A percentile compares a stretch with the other conserved stretches of the same genome.
Evolutionary conservation across 2,888 invertebrate genomes (phyloP).

Genomic region (Rhimphoctona megacephalus): DNA sequence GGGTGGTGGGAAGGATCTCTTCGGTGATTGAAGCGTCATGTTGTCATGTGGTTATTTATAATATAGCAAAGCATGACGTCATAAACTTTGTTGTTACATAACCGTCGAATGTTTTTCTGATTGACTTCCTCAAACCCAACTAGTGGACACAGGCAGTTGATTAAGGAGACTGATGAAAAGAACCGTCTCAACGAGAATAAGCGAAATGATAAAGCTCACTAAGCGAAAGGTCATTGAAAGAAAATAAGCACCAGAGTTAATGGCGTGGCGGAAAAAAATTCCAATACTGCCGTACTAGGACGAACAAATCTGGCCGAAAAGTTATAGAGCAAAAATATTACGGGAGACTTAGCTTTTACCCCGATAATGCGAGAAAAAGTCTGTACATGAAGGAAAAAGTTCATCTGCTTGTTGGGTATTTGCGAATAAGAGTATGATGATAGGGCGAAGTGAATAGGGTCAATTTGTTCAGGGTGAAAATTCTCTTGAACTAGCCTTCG

Average conservation of each 20-base stretch:
- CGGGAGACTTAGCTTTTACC: not conserved
- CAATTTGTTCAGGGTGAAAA: slow-evolving; percentile 21
- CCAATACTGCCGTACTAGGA: not conserved
- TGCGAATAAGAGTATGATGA: slow-evolving; percentile 3
- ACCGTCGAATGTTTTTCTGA: not conserved
- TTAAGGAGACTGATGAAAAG: slow-evolving; percentile 29
- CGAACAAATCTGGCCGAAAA: not conserved
- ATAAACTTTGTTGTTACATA: slow-evolving; percentile 42
- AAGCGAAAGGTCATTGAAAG: slow-evolving; percentile 40
- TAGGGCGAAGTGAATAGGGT: not conserved
- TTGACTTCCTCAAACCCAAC: slow-evolving; percentile 22
- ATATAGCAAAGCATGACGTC: slow-evolving; percentile 52
- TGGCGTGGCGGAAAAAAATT: not conserved
- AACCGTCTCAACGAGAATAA: slow-evolving; percentile 15
- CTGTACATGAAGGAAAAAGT: slow-evolving; percentile 10
- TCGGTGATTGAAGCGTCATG: slow-evolving; percentile 14
- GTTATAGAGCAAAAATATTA: not conserved
- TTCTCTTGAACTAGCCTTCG: not conserved
- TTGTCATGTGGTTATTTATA: slow-evolving; percentile 45
- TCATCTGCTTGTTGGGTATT: slow-evolving; percentile 14
- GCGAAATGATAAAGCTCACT: not conserved
- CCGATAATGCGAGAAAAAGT: not conserved
- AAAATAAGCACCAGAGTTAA: not conserved
- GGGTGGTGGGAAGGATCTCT: slow-evolving; percentile 3
- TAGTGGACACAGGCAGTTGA: slow-evolving; percentile 34